Conservation (phyloP, 2,113 vertebrate species). For the Epinephelus moara region DNA sequence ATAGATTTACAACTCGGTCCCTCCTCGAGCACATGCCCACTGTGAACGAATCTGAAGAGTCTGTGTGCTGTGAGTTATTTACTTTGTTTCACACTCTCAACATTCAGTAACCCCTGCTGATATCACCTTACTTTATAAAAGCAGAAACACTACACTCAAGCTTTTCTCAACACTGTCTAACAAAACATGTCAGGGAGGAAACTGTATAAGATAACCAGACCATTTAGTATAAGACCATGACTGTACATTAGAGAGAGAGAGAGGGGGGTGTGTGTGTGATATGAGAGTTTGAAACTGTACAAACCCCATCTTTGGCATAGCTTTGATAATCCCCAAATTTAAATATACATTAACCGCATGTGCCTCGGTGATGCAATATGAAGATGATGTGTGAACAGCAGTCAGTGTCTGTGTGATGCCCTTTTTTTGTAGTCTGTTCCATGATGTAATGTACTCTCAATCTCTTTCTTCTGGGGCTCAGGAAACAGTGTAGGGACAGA, state of each 20-base stretch:
- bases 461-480: constrained; percentile 57
- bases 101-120: background rate
- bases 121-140: background rate
- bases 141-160: background rate
- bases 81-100: background rate
- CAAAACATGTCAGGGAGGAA: background rate
- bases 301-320: background rate
- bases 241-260: too few species aligned
- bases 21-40: background rate
- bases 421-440: background rate
- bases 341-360: background rate
- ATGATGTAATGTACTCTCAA: constrained; percentile 15
- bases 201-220: background rate
- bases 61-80: constrained; percentile 1
- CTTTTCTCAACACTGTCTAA: background rate
- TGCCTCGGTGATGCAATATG: background rate
- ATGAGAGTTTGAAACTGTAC: background rate
- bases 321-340: background rate
- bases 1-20: background rate
- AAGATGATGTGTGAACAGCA: background rate
- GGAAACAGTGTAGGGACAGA: constrained; percentile 91
- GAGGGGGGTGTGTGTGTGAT: background rate
- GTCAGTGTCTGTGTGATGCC: background rate
- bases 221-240: background rate
- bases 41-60: background rate